phyloP scores from a whole-genome alignment of 1,140 invertebrate genomes.

The Bombus waltoni region DNA sequence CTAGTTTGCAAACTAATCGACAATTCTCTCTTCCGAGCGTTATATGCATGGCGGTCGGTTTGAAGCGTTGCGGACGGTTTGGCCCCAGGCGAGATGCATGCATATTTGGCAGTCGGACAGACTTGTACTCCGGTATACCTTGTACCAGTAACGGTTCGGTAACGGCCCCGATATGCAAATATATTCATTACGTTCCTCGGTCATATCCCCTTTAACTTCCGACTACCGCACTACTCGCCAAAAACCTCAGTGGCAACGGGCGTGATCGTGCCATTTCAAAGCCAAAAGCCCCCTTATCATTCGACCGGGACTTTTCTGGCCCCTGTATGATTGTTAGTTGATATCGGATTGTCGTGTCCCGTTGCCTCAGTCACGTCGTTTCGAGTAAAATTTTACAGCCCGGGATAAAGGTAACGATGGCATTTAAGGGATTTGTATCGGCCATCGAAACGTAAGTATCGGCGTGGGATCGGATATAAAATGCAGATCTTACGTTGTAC shows the following conservation, averaged over 20 bases:
- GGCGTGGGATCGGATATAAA: neutral
- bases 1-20: constrained; percentile 77
- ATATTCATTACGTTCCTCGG: constrained; percentile 80
- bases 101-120: constrained; percentile 80
- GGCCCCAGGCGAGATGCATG: constrained; percentile 79
- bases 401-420: neutral
- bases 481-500: neutral
- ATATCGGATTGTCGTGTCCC: neutral
- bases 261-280: constrained; percentile 40
- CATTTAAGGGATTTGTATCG: neutral
- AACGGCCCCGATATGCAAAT: constrained; percentile 82
- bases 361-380: neutral
- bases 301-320: neutral
- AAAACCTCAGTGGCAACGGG: constrained; percentile 59
- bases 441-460: neutral
- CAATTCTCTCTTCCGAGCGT: constrained; percentile 76
- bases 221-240: constrained; percentile 46
- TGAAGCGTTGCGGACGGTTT: constrained; percentile 73
- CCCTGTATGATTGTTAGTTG: neutral
- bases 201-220: constrained; percentile 70
- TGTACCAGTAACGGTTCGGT: constrained; percentile 80
- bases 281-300: constrained; percentile 22
- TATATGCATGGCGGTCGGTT: constrained; percentile 76
- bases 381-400: neutral
- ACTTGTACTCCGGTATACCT: constrained; percentile 73